Evolutionary conservation across 2,113 vertebrate species (phyloP).

Genomic region (Suncus etruscus): DNA sequence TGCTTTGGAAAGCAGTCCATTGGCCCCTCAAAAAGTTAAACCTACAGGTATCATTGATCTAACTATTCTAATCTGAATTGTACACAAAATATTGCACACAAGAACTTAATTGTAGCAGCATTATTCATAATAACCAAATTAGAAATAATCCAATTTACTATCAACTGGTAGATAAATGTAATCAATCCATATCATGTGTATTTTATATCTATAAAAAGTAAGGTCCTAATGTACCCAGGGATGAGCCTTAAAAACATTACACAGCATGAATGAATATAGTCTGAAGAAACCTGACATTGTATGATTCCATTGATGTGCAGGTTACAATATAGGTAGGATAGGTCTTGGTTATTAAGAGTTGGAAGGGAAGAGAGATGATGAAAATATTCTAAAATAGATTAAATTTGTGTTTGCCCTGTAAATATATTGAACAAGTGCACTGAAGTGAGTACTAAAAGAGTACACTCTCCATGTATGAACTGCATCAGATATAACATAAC

Average conservation of each 20-base stretch:
- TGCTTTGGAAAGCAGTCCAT: background rate
- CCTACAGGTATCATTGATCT: background rate
- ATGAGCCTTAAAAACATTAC: background rate
- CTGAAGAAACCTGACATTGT: background rate
- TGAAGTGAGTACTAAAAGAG: background rate
- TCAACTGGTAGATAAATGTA: background rate
- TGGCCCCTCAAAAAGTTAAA: background rate
- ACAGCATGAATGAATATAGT: background rate
- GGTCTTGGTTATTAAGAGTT: background rate
- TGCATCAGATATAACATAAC: background rate
- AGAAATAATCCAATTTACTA: background rate
- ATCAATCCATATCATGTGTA: background rate
- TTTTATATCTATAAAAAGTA: background rate
- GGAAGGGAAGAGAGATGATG: background rate
- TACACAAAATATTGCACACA: background rate
- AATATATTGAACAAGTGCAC: background rate
- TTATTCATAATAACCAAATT: background rate
- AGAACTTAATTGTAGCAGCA: background rate
- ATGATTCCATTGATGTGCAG: background rate
- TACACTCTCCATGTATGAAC: background rate
- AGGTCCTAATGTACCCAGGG: background rate
- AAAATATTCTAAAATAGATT: slow-evolving; percentile 21
- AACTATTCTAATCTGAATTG: background rate
- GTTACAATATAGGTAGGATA: background rate
- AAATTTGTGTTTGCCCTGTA: background rate